Conservation (phyloP, 2,797 vertebrate species). For the Lacerta bilineata region DNA sequence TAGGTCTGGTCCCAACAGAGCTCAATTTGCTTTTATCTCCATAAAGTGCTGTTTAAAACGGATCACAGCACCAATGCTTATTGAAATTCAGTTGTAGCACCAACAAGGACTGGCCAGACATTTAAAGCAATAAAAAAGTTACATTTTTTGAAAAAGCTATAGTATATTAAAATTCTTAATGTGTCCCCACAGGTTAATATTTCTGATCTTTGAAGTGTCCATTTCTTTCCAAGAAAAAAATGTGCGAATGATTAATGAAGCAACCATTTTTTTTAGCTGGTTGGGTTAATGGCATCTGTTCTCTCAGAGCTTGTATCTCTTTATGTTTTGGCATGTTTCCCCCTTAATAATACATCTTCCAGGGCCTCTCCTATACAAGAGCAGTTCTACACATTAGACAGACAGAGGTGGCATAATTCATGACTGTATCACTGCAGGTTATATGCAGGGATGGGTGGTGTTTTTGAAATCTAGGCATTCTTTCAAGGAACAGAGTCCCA, state of each 20-base stretch:
- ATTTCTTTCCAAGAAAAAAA: not conserved
- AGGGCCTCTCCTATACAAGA: not conserved
- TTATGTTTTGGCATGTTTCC: not conserved
- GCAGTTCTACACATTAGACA: not conserved
- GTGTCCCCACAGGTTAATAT: not conserved
- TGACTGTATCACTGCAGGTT: not conserved
- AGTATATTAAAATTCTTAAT: not conserved
- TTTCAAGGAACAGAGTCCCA: too few relatives aligned
- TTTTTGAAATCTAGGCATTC: too few relatives aligned
- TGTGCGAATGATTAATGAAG: not conserved
- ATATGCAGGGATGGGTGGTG: too few relatives aligned
- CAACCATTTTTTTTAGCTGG: not conserved
- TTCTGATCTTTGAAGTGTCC: not conserved
- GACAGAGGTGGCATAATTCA: not conserved
- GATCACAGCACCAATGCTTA: not conserved
- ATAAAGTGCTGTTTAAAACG: not conserved
- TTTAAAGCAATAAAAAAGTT: not conserved
- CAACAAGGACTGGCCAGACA: not conserved
- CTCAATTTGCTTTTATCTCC: constrained; percentile 28
- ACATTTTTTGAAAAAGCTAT: too few relatives aligned
- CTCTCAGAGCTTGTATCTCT: not conserved
- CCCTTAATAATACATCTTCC: not conserved
- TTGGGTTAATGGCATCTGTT: not conserved
- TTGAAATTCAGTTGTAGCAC: not conserved
- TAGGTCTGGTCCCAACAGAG: constrained; percentile 40